A percentile compares a stretch with the other conserved stretches of the same genome.
phyloP scores from a whole-genome alignment of 1,140 invertebrate species.

The Leptinotarsa texana region DNA sequence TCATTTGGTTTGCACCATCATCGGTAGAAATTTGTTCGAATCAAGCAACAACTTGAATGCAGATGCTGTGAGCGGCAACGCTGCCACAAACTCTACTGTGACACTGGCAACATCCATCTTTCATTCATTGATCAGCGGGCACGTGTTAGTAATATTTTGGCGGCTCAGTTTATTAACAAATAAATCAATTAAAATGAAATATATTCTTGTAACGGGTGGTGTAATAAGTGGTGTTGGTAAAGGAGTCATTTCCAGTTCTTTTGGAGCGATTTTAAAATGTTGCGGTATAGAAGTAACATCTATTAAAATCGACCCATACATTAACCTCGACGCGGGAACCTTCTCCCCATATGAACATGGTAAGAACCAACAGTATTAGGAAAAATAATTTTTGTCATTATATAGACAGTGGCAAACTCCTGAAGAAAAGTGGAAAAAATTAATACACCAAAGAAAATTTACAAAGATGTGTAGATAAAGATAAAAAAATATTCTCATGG shows the following conservation, averaged over 20 bases:
- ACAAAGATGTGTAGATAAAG: no score
- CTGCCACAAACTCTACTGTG: no score
- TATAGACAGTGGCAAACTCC: background rate
- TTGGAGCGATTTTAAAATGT: constrained; percentile 92
- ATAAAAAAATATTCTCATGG: no score
- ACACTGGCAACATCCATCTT: no score
- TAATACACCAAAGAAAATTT: no score
- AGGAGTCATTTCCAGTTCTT: constrained; percentile 94
- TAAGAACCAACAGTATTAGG: constrained; percentile 55
- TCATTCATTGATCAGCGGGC: no score
- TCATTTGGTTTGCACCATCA: no score
- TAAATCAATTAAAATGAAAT: constrained; percentile 66
- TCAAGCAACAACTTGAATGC: no score
- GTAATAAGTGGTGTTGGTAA: constrained; percentile 98
- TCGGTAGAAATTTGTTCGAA: no score
- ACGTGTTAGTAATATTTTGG: no score
- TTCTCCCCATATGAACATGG: constrained; percentile 99
- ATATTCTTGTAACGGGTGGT: constrained; percentile 95
- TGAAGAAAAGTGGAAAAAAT: background rate
- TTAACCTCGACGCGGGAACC: constrained; percentile 98
- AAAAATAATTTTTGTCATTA: background rate
- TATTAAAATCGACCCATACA: constrained; percentile 99
- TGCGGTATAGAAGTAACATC: constrained; percentile 91
- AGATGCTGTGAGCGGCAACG: no score
- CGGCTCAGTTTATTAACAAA: no score